Evolutionary conservation across 2,113 vertebrate genomes (phyloP).

Genomic region (Strix uralensis): DNA sequence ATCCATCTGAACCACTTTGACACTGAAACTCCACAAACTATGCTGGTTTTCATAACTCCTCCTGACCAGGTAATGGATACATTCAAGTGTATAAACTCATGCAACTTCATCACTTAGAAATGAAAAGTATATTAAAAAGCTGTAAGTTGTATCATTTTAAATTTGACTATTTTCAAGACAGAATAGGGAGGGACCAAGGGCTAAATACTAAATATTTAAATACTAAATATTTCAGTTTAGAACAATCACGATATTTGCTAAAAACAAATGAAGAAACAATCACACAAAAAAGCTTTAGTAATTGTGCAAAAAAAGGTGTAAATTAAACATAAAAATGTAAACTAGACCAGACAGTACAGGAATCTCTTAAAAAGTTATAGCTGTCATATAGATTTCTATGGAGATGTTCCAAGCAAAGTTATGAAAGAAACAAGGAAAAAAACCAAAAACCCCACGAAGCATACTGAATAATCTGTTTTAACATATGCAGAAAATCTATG

Average conservation of each 20-base stretch:
- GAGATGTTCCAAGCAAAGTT: not conserved
- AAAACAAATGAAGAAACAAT: not conserved
- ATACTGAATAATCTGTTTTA: not conserved
- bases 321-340: not conserved
- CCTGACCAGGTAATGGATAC: not conserved
- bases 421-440: not conserved
- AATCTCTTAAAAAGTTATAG: not conserved
- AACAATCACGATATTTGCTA: not conserved
- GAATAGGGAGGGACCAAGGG: not conserved
- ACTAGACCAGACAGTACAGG: not conserved
- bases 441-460: not conserved
- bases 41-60: not conserved
- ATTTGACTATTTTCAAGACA: not conserved
- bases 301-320: not conserved
- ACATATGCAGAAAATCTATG: not conserved
- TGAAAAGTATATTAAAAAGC: accelerated
- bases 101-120: not conserved
- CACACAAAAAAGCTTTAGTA: not conserved
- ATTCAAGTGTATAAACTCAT: not conserved
- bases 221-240: not conserved
- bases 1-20: not conserved
- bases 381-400: not conserved
- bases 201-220: not conserved
- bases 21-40: not conserved
- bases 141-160: not conserved